Percentiles rank a stretch among this genome's conserved stretches.
Conservation (phyloP, 2,888 invertebrate species). For the Drosophila peninsularis region DNA sequence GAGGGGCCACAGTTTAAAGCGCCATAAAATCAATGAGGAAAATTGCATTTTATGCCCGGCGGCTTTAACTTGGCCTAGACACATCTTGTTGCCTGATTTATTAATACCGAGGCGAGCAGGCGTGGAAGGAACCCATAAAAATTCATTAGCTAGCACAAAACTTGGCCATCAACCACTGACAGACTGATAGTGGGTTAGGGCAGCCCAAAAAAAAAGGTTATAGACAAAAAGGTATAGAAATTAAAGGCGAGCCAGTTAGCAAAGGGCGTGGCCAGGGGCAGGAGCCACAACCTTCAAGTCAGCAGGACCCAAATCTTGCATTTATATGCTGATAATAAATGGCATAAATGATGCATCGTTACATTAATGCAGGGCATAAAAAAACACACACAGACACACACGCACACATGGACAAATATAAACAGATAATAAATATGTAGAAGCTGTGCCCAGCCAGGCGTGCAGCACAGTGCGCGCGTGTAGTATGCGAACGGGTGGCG, state of each 20-base stretch:
- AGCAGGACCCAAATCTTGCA: conserved; percentile 68
- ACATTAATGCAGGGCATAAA: conserved; percentile 77
- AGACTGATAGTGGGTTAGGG: conserved; percentile 20
- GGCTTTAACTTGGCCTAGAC: conserved; percentile 25
- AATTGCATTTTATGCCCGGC: conserved; percentile 33
- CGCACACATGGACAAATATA: conserved; percentile 22
- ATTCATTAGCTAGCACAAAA: conserved; percentile 72
- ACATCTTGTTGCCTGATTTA: conserved; percentile 31
- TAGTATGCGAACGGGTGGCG: conserved; percentile 26
- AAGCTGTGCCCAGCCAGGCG: conserved; percentile 47
- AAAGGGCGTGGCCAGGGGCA: conserved; percentile 13
- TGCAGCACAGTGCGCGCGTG: conserved; percentile 46
- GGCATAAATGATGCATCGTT: conserved; percentile 80
- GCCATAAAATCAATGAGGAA: conserved; percentile 44
- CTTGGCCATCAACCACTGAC: conserved; percentile 49
- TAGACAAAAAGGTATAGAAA: conserved; percentile 55
- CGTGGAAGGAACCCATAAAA: conserved; percentile 58
- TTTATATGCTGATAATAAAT: conserved; percentile 78
- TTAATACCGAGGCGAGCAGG: conserved; percentile 26
- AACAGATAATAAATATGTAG: conserved; percentile 68
- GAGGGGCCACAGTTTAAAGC: conserved; percentile 52
- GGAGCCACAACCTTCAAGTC: conserved; percentile 35
- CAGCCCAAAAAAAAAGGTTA: conserved; percentile 1
- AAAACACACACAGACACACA: conserved; percentile 21
- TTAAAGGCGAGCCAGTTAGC: conserved; percentile 30